Evolutionary conservation across 2,888 invertebrate genomes (phyloP).

Genomic region (Labia minor): DNA sequence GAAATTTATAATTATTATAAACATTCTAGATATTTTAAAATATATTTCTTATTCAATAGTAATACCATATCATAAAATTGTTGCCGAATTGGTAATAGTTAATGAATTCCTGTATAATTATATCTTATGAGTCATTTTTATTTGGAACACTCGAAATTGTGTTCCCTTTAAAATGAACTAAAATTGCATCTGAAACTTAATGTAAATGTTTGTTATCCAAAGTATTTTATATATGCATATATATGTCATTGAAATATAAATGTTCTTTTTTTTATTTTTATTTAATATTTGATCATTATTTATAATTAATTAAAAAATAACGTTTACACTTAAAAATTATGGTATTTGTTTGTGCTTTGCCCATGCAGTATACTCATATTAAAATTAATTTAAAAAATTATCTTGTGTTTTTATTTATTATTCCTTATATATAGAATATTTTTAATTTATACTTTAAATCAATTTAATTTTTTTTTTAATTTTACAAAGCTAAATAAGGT

Average conservation of each 20-base stretch:
- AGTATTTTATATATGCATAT: not conserved
- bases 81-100: not conserved
- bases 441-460: too few relatives aligned
- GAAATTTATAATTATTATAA: not conserved
- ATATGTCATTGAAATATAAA: not conserved
- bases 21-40: not conserved
- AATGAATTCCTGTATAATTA: not conserved
- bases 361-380: slow-evolving; percentile 5
- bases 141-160: not conserved
- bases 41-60: not conserved
- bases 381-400: not conserved
- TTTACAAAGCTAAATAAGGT: too few relatives aligned
- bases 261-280: not conserved
- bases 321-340: not conserved
- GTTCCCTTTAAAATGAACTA: not conserved
- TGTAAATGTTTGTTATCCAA: not conserved
- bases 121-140: not conserved
- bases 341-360: slow-evolving; percentile 8
- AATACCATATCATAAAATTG: not conserved
- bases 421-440: too few relatives aligned
- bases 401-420: too few relatives aligned
- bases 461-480: too few relatives aligned
- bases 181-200: not conserved
- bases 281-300: not conserved
- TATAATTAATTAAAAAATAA: not conserved